Percentiles rank a stretch among this genome's conserved stretches.
These are phyloP conservation scores for Perodicticus potto DNA, from an alignment of 2,797 vertebrate genomes.

Conservation along the genomic window DNA sequence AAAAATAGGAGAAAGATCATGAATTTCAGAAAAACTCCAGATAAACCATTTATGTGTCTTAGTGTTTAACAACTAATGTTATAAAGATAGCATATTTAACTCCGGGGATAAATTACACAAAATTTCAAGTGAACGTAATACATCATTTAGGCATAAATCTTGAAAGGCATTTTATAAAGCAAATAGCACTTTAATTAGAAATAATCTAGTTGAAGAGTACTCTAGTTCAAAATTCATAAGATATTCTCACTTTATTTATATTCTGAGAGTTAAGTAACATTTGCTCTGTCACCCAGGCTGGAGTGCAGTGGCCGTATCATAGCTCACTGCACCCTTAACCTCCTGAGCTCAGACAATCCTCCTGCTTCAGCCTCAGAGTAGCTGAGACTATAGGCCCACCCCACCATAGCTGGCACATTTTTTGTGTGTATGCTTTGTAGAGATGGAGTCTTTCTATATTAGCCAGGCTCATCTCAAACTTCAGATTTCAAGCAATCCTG, in stretches of 20 bases:
- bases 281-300: background rate
- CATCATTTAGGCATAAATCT: slow-evolving; percentile 49
- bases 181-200: background rate
- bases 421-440: background rate
- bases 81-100: background rate
- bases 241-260: background rate
- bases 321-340: background rate
- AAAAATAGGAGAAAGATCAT: background rate
- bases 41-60: background rate
- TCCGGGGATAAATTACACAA: background rate
- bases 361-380: background rate
- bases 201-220: background rate
- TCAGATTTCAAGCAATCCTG: background rate
- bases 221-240: background rate
- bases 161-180: slow-evolving; percentile 22
- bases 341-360: background rate
- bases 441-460: background rate
- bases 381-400: background rate
- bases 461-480: background rate
- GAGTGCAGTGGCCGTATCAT: background rate
- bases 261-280: background rate
- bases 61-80: background rate
- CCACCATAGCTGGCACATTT: background rate
- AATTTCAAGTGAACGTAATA: background rate
- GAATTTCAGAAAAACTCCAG: background rate